These are phyloP conservation scores for Choreutis nemorana DNA, from an alignment of 2,888 invertebrate genomes.

Conservation along the genomic window DNA sequence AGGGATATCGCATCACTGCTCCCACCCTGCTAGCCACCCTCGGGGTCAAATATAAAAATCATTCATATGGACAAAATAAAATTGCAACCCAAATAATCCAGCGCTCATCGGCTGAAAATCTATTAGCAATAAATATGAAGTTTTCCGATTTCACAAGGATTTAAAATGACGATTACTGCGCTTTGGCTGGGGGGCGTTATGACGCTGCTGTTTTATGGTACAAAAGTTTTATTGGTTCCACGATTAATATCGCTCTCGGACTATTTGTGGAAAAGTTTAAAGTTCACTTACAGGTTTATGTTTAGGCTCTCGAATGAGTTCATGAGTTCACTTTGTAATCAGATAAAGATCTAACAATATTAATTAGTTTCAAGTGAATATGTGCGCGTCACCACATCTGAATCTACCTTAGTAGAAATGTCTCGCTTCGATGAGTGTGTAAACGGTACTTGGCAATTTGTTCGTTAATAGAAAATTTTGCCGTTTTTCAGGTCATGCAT, in stretches of 20 bases:
- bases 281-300: slow-evolving; percentile 8
- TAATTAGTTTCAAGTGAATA: no score
- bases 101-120: slow-evolving; percentile 60
- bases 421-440: no score
- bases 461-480: no score
- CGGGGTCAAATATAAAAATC: slow-evolving; percentile 61
- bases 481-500: no score
- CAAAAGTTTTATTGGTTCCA: slow-evolving; percentile 39
- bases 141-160: slow-evolving; percentile 64
- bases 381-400: no score
- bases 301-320: no score
- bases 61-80: slow-evolving; percentile 65
- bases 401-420: no score
- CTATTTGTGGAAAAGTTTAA: slow-evolving; percentile 7
- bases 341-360: no score
- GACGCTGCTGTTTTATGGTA: slow-evolving; percentile 49
- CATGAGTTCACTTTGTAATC: no score
- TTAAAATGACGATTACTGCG: slow-evolving; percentile 39
- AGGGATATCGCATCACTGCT: slow-evolving; percentile 29
- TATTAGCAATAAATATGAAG: slow-evolving; percentile 67
- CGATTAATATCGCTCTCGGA: slow-evolving; percentile 22
- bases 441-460: no score
- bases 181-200: slow-evolving; percentile 34
- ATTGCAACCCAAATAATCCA: slow-evolving; percentile 64
- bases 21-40: slow-evolving; percentile 31